Evolutionary conservation across 2,888 invertebrate genomes (phyloP), one percentile per base, ranked within the genome.

Genomic region (Dicyrtoma fusca): DNA sequence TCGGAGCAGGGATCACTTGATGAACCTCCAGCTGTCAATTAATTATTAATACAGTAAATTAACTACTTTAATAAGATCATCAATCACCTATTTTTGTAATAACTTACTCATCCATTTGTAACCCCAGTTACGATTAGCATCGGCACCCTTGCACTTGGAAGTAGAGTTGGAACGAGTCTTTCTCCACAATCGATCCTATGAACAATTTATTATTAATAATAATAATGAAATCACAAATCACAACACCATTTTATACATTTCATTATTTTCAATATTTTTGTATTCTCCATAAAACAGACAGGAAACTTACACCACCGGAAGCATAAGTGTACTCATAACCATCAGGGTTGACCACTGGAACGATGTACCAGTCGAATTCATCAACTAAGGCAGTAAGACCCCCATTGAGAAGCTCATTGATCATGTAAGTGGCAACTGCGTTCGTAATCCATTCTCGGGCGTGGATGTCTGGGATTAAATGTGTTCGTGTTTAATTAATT

Each of bases 361-460:
- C 86, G 74, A 92, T 86, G 81, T 91, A 89, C 90, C 91, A 92
- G 78, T 91, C 89, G 76, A 89, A 88, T 69, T 85, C 85, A 76
- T 90, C 87, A 1, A 90, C 88, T 79, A 91, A 82, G 11, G 83
- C 82, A 26, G 87, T 84, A 0, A 89, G 84, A 14, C 81, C 77
- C n/a, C 75, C 71, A 23, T 87, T 88, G 17, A 92, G 82, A 17
- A 92, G 83, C 82, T 90, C 86, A 77, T 91, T 88, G 25, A 92
- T 87, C 64, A 92, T 87, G 84, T 88, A 90, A 0, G 89, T 88
- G 0, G 88, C 88, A 0, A 88, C 88, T 0, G 90, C 89, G 0
- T 90, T 89, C 0, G 90, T 87, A 25, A 91, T 90, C 91, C 91
- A 91, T 84, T 91, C 91, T 55, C 90, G 85, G n/a, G 84, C 84